Base-by-base conservation (phyloP, 2,797 vertebrate species). In the Chrysolophus pictus region DNA sequence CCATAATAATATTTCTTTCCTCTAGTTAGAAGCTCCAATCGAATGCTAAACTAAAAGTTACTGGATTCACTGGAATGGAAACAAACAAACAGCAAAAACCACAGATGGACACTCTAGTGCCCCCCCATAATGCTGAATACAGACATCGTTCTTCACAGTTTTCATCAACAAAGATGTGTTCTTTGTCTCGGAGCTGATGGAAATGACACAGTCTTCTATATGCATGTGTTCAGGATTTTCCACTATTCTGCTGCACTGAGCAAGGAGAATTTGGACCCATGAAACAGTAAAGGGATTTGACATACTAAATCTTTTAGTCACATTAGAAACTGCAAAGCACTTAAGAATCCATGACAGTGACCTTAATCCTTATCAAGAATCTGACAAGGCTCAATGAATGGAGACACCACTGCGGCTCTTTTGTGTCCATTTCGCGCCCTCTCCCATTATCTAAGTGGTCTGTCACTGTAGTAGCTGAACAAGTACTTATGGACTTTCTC, bases 91-190 rank as follows among this genome's bases (percentile, higher is more conserved):
- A 41, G 15, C 7, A 60, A 33, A 28, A 80, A 11, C 2, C 58
- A 51, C 1, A 53, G n/a, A 65, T 19, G 4, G 55, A 44, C 5
- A 24, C 2, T 4, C 1, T 14, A 31, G 9, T 76, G 2, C 1
- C 2, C 1, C 4, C 8, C 3, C 3, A 8, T 18, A 29, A 9
- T 42, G n/a, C 13, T 55, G 58, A 74, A 62, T 42, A 33, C 8
- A 81, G 46, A 7, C 14, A 3, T 5, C 29, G 2, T 15, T 55
- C 41, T 62, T 72, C 12, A 18, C 2, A 37, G 8, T 49, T 78
- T 75, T 88, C 18, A 46, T 15, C n/a, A 4, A 76, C 16, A 76
- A 68, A 75, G 2, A 26, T 39, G 1, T 62, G 5, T 4, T 65
- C 15, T 58, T 73, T 31, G 4, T 79, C 75, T 85, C 72, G 62